Conservation (phyloP, 2,797 vertebrate genomes). For the Chelon auratus region DNA sequence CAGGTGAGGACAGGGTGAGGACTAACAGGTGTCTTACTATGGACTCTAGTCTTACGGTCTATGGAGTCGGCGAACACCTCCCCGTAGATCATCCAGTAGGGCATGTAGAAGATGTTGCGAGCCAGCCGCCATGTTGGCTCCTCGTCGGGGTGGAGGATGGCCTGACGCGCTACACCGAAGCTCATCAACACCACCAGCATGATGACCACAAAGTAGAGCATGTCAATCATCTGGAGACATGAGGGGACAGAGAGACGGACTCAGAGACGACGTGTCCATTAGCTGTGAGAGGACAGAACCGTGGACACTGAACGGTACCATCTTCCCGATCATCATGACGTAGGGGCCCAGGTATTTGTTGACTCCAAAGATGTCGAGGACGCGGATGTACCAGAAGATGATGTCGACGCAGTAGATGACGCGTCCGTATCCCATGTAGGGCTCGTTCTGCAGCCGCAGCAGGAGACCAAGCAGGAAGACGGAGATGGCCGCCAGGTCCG, state of each 20-base stretch:
- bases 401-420: slow-evolving; percentile 98
- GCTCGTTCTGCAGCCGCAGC: slow-evolving; percentile 92
- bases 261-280: too few species aligned
- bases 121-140: slow-evolving; percentile 96
- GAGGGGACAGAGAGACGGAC: neutral
- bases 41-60: slow-evolving; percentile 99
- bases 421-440: slow-evolving; percentile 95
- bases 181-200: slow-evolving; percentile 99
- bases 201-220: slow-evolving; percentile 99
- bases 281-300: too few species aligned
- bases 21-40: slow-evolving; percentile 92
- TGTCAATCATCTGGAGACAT: slow-evolving; percentile 90
- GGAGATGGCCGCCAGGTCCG: slow-evolving; percentile 93
- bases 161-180: slow-evolving; percentile 95
- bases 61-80: slow-evolving; percentile 99
- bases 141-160: slow-evolving; percentile 96
- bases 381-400: slow-evolving; percentile 99
- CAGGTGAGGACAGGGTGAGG: slow-evolving; percentile 14
- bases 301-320: slow-evolving; percentile 81
- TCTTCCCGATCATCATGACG: slow-evolving; percentile 99
- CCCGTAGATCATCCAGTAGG: slow-evolving; percentile 99
- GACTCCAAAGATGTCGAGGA: slow-evolving; percentile 98
- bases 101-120: slow-evolving; percentile 99
- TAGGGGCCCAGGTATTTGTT: slow-evolving; percentile 99
- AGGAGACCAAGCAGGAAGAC: slow-evolving; percentile 92